Evolutionary conservation across 37 sponge, comb jelly and placozoan genomes (phyloP).

Genomic region (Halichondria panicea): DNA sequence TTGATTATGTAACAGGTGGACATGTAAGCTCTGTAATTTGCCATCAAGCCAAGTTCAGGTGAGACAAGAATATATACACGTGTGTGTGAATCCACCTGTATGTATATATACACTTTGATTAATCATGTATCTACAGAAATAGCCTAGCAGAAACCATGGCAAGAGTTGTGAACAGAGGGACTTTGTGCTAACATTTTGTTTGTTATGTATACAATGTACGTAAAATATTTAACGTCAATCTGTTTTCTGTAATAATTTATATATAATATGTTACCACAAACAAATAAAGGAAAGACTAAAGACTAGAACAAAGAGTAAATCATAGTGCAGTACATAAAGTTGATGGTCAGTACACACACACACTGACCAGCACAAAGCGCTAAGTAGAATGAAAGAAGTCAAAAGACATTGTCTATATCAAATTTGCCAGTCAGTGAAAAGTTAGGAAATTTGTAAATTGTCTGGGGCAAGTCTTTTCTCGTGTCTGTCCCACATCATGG

Average conservation of each 20-base stretch:
- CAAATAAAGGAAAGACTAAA: no score
- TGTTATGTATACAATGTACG: no score
- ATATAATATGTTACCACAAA: no score
- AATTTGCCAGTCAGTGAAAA: neutral
- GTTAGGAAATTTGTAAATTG: slow-evolving; percentile 68
- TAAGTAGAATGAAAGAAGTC: neutral
- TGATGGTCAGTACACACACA: no score
- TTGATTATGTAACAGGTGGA: slow-evolving; percentile 74
- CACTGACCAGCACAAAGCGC: neutral
- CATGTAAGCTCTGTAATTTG: slow-evolving; percentile 60
- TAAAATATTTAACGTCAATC: no score
- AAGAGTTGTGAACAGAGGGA: slow-evolving; percentile 2
- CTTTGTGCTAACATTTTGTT: no score
- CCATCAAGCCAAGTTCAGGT: slow-evolving; percentile 29
- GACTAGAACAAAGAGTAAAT: no score
- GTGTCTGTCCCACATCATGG: slow-evolving; percentile 75
- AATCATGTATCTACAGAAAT: neutral
- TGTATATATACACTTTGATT: no score
- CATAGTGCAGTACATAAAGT: no score
- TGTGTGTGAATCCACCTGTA: neutral
- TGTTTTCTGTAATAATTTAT: no score
- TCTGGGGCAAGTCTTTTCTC: slow-evolving; percentile 83
- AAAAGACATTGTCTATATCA: neutral
- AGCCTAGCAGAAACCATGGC: slow-evolving; percentile 17
- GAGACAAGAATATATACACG: neutral